Evolutionary conservation across 2,888 invertebrate genomes (phyloP), one percentile per base, ranked within the genome.

Genomic region (Orthonychiurus folsomi): DNA sequence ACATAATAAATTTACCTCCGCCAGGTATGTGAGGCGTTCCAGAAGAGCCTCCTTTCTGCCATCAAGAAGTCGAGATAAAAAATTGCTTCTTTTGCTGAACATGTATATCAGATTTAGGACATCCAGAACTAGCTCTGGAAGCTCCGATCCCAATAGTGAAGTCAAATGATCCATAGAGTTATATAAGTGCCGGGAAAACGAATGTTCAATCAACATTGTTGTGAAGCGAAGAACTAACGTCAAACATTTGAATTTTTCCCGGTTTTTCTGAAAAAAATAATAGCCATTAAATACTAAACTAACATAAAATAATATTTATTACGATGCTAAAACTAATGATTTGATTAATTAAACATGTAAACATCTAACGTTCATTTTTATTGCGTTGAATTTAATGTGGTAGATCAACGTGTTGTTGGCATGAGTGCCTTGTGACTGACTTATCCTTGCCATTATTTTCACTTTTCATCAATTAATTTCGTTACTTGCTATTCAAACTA

Each of bases 61-160:
- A 71, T 81, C 82, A 73, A 84, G 84, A 68, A 89, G 79, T 66
- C 89, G 82, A 56, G 88, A 86, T 73, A 90, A 88, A 75, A 89
- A 90, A 77, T 89, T 90, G 76, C 89, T 89, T 66, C 90, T 81
- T 78, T 90, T 90, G 68, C 89, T 89, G 78, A 91, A 90, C 83
- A 90, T 90, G 77, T 89, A 92, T 21, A 92, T 80, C 66, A 92
- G 81, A 78, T 89, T 89, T 61, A 92, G 80, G 59, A 91, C 89
- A 69, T 86, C 87, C 62, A 90, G 80, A n/a, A 90, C 87, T 59
- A 89, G 84, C 71, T 86, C 84, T 86, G 91, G 86, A 75, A 89
- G 87, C 76, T 86, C 86, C 59, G 89, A 88, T 63, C 86, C 84
- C 72, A 91, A 77, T 68, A 91, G 78, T 48, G 85, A 83, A 58